A percentile compares a stretch with the other conserved stretches of the same genome.
These are phyloP conservation scores for Pristionchus entomophagus DNA, from an alignment of 2,888 invertebrate species.

Conservation along the genomic window DNA sequence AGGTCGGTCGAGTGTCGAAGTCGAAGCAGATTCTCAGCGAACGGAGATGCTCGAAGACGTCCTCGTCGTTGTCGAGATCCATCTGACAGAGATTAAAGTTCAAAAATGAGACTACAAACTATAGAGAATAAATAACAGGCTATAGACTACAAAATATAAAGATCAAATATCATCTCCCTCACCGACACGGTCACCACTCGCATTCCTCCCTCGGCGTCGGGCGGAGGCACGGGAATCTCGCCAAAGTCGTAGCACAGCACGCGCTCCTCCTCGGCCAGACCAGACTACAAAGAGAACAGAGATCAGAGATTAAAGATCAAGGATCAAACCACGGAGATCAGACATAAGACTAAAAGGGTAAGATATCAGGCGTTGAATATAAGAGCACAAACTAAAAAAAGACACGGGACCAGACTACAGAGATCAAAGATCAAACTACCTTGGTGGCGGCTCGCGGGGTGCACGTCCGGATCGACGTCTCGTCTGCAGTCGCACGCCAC, in stretches of 20 bases:
- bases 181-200: neutral
- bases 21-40: slow-evolving; percentile 16
- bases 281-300: neutral
- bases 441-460: neutral
- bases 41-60: slow-evolving; percentile 19
- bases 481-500: slow-evolving; percentile 15
- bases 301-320: slow-evolving; percentile 13
- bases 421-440: neutral
- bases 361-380: no score
- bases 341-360: no score
- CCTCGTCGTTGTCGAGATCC: slow-evolving; percentile 31
- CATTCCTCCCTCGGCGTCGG: neutral
- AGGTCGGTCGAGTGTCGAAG: slow-evolving; percentile 26
- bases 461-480: slow-evolving; percentile 20
- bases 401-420: no score
- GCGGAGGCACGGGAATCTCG: neutral
- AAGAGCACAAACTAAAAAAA: no score
- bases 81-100: neutral
- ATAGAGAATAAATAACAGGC: no score
- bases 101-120: no score
- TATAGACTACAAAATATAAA: no score
- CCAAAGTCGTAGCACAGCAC: slow-evolving; percentile 36
- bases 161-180: neutral
- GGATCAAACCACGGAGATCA: no score
- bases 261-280: slow-evolving; percentile 1